Evolutionary conservation across 2,888 invertebrate genomes (phyloP), one percentile per base, ranked within the genome.

Genomic region (Plemyria rubiginata): DNA sequence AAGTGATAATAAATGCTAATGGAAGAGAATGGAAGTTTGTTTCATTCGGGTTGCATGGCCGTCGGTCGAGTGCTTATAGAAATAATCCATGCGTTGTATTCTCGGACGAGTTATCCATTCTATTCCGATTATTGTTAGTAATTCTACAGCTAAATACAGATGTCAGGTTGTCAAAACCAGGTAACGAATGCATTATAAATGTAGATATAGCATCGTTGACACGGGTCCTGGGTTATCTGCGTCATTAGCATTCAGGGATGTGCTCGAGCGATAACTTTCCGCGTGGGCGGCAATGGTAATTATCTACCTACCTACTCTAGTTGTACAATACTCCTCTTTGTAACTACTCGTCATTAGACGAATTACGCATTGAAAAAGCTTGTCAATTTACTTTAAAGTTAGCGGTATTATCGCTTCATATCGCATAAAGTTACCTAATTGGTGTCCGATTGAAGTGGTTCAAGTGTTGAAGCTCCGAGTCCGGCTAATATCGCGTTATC

Each of bases 401-500:
- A 22, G 22, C 64, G 45, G 36, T 48, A 41, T 61, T 65, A 67
- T 64, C 62, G 48, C 54, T 52, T 16, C 51, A 78, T 79, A 81
- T 77, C 74, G 72, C 62, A 72, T 74, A 68, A 72, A 69, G 67
- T 72, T 78, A 48, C 55, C 48, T 55, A 79, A 85, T 85, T 80
- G 79, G 78, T 78, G 79, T 80, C 74, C 70, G 63, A 74, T 77
- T 80, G 76, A 72, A 88, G 85, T 85, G 81, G 68, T 81, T 83
- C 70, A 71, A 87, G 84, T 82, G 81, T 77, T 63, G 77, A 79
- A 80, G 82, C 81, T 80, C 78, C 70, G 76, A 73, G 79, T 73
- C 78, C 80, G 80, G 78, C 75, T 85, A 88, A 90, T 90, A 90
- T 82, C 76, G 79, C 79, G 83, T 87, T 92, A 91, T 90, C 88